These are phyloP conservation scores for Xenopus petersii DNA, from an alignment of 2,797 vertebrate genomes.

Conservation along the genomic window DNA sequence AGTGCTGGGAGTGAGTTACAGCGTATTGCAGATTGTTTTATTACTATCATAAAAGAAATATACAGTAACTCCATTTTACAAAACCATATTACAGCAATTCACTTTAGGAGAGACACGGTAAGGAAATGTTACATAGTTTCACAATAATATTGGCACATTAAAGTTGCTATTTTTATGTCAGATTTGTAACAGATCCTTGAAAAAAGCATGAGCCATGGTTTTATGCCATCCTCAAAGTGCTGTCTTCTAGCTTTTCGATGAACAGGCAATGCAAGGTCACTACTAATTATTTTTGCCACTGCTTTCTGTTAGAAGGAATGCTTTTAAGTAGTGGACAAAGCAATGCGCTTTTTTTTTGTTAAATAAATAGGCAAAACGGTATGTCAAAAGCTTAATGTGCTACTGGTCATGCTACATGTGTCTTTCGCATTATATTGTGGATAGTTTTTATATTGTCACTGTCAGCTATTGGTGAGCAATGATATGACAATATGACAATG, in stretches of 20 bases:
- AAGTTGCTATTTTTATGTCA: not conserved
- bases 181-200: constrained; percentile 41
- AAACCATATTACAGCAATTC: constrained; percentile 18
- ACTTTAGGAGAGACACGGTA: not conserved
- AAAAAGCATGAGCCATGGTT: constrained; percentile 30
- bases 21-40: not conserved
- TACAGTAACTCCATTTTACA: constrained; percentile 10
- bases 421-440: no score
- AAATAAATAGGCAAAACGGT: no score
- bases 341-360: no score
- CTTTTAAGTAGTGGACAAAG: no score
- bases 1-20: no score
- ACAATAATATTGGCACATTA: no score
- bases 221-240: constrained; percentile 19
- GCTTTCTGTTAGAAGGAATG: no score
- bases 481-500: no score
- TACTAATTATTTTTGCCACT: not conserved
- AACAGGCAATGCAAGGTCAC: constrained; percentile 31
- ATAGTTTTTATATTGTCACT: no score
- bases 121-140: not conserved
- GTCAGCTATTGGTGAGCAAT: no score
- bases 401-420: no score
- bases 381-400: no score
- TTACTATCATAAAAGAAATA: constrained; percentile 1
- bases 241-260: constrained; percentile 31